Conservation (phyloP, 2,113 vertebrate genomes). For the Tautogolabrus adspersus region DNA sequence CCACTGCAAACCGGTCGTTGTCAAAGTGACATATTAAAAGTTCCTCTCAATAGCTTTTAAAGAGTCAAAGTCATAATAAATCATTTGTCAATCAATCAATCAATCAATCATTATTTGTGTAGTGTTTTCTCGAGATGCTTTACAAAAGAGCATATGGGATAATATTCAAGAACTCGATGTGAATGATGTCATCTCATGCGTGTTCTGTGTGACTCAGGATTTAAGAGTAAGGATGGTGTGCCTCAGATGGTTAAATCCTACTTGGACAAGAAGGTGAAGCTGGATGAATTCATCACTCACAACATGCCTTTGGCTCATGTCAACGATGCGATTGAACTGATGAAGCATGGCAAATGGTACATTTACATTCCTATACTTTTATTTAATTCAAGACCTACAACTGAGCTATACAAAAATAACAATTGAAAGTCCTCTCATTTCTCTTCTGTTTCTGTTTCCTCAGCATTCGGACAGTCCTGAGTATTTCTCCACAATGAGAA, state of each 20-base stretch:
- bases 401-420: background rate
- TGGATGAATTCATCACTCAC: slow-evolving; percentile 86
- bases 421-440: background rate
- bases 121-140: no score
- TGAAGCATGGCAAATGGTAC: slow-evolving; percentile 84
- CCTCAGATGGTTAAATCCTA: slow-evolving; percentile 84
- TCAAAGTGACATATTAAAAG: no score
- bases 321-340: slow-evolving; percentile 85
- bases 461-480: slow-evolving; percentile 91
- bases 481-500: slow-evolving; percentile 76
- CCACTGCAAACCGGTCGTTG: no score
- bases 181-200: background rate
- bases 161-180: background rate
- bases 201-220: slow-evolving; percentile 72
- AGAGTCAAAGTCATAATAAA: no score
- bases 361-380: background rate
- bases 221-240: slow-evolving; percentile 83
- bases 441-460: slow-evolving; percentile 54
- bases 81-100: no score
- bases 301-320: slow-evolving; percentile 82
- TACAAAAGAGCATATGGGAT: no score
- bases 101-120: no score
- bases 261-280: slow-evolving; percentile 83
- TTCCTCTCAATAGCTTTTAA: no score
- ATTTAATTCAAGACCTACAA: slow-evolving; percentile 44